phyloP scores from a whole-genome alignment of 1,140 invertebrate species.

The Drosophila santomea region DNA sequence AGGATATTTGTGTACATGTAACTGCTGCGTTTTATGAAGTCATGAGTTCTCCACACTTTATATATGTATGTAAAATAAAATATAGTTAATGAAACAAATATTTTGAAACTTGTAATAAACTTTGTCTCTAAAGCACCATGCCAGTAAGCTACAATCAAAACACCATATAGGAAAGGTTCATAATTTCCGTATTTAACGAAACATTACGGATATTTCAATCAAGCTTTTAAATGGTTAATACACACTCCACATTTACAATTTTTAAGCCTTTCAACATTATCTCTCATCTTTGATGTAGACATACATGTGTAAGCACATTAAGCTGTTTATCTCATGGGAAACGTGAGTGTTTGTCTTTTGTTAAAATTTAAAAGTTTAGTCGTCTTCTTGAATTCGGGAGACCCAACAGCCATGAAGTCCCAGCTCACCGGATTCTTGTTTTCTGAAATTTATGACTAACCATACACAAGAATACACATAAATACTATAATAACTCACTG shows the following conservation, averaged over 20 bases:
- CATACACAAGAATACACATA: conserved; percentile 36
- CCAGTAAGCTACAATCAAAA: too few relatives aligned
- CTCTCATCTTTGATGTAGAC: neutral
- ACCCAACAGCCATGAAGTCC: conserved; percentile 1
- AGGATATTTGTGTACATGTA: neutral
- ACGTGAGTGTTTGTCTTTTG: conserved; percentile 6
- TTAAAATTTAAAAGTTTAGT: conserved; percentile 11
- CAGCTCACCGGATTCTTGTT: conserved; percentile 22
- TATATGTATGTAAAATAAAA: too few relatives aligned
- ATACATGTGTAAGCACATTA: neutral
- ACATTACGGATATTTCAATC: too few relatives aligned
- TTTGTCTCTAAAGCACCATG: too few relatives aligned
- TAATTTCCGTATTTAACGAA: too few relatives aligned
- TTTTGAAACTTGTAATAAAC: too few relatives aligned
- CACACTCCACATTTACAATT: neutral
- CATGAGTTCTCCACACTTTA: too few relatives aligned
- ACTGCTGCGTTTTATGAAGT: too few relatives aligned
- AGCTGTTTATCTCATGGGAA: neutral
- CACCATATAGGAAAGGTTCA: too few relatives aligned
- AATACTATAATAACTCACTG: conserved; percentile 71
- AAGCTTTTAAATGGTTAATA: too few relatives aligned
- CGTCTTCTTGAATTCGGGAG: neutral
- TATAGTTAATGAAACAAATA: too few relatives aligned
- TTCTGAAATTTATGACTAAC: conserved; percentile 55
- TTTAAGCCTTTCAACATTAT: neutral